These are phyloP conservation scores for Bovichtus diacanthus DNA, from an alignment of 2,797 vertebrate species.

Conservation along the genomic window DNA sequence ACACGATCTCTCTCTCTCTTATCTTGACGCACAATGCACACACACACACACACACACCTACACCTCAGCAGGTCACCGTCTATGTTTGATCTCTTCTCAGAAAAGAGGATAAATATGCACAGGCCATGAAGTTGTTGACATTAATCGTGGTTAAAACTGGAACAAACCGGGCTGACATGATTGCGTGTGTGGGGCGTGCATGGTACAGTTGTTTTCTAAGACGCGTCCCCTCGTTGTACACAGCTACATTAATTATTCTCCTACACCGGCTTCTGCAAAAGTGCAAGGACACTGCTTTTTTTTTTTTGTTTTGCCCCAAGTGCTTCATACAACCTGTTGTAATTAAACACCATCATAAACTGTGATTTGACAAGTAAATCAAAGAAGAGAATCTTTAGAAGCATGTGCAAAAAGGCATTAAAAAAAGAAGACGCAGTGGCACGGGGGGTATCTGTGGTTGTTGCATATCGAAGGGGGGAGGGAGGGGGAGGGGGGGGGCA, in stretches of 20 bases:
- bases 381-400: slow-evolving; percentile 6
- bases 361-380: slow-evolving; percentile 27
- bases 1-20: slow-evolving; percentile 22
- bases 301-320: not conserved
- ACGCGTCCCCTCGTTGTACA: not conserved
- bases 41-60: not conserved
- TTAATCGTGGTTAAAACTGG: not conserved
- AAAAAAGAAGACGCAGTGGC: too few relatives aligned
- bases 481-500: slow-evolving; percentile 35
- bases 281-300: fast-evolving
- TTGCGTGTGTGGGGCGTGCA: not conserved
- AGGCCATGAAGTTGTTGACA: not conserved
- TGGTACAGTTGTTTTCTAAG: not conserved
- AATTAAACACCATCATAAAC: not conserved
- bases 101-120: slow-evolving; percentile 1
- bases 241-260: not conserved
- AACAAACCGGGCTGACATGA: not conserved
- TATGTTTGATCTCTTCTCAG: slow-evolving; percentile 26
- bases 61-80: slow-evolving; percentile 11
- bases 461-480: slow-evolving; percentile 43
- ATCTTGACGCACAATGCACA: not conserved
- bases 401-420: slow-evolving; percentile 1
- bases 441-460: slow-evolving; percentile 25
- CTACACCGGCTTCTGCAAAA: slow-evolving; percentile 14
- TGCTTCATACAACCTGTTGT: slow-evolving; percentile 16